Conservation (phyloP, 2,888 invertebrate species). For the Agrotis clavis region DNA sequence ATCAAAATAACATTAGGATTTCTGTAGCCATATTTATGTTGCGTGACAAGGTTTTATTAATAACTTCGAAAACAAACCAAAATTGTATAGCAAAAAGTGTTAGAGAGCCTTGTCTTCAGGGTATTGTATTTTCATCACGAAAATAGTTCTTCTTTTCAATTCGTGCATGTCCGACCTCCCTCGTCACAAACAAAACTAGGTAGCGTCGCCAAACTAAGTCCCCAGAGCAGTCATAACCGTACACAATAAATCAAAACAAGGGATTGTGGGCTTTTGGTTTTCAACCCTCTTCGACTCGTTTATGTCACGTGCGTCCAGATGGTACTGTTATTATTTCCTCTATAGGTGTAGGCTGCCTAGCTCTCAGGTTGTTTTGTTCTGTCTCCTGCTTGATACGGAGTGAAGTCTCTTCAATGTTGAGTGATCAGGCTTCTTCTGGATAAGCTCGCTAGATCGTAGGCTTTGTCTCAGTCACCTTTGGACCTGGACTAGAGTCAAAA, state of each 20-base stretch:
- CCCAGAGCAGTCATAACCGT: constrained; percentile 9
- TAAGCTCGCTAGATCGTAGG: too few species aligned
- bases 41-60: constrained; percentile 15
- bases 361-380: too few species aligned
- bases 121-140: constrained; percentile 1
- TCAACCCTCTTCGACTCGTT: constrained; percentile 22
- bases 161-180: constrained; percentile 1
- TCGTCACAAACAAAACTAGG: neutral
- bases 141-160: neutral
- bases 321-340: constrained; percentile 5
- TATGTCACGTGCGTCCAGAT: constrained; percentile 34
- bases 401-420: too few species aligned
- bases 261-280: constrained; percentile 11
- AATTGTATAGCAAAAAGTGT: neutral
- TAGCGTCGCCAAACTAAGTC: constrained; percentile 17
- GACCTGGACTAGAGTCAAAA: too few species aligned
- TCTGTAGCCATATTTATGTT: neutral
- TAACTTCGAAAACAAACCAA: constrained; percentile 23
- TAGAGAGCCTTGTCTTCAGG: neutral
- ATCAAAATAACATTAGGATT: constrained; percentile 20
- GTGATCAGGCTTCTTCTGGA: too few species aligned
- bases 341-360: neutral
- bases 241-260: constrained; percentile 15
- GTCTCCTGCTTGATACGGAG: too few species aligned
- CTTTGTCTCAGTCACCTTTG: too few species aligned